Percentiles rank a stretch among this genome's conserved stretches.
phyloP scores from a whole-genome alignment of 2,113 vertebrate genomes.

The Psilopsiagon aurifrons region DNA sequence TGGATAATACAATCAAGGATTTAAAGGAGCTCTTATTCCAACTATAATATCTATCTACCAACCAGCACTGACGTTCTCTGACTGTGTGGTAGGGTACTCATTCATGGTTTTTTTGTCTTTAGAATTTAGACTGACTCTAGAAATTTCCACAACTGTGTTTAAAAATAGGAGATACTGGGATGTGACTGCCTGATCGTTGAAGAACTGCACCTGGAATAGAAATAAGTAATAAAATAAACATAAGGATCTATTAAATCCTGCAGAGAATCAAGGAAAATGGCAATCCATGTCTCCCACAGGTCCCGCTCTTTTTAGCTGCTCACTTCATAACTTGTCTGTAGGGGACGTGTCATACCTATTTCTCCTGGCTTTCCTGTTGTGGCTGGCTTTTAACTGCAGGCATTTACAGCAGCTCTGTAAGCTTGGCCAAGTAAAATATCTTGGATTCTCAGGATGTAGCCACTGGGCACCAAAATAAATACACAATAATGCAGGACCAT shows the following conservation, averaged over 20 bases:
- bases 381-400: background rate
- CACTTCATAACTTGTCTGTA: background rate
- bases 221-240: background rate
- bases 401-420: background rate
- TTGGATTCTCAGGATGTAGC: background rate
- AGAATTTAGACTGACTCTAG: background rate
- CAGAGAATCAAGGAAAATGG: background rate
- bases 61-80: background rate
- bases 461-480: background rate
- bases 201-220: background rate
- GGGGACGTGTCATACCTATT: accelerated
- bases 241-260: background rate
- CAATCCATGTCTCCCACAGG: background rate
- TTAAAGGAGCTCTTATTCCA: background rate
- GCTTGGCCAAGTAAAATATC: background rate
- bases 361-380: background rate
- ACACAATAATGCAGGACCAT: background rate
- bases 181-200: background rate
- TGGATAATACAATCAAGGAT: background rate
- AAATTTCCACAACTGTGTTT: background rate
- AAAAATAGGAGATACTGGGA: background rate
- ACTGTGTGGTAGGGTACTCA: background rate
- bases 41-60: background rate
- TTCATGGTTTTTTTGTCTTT: background rate
- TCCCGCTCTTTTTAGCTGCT: background rate